A percentile compares a stretch with the other conserved stretches of the same genome.
Conservation (phyloP, 2,888 invertebrate genomes). For the Eucera pruinosa region DNA sequence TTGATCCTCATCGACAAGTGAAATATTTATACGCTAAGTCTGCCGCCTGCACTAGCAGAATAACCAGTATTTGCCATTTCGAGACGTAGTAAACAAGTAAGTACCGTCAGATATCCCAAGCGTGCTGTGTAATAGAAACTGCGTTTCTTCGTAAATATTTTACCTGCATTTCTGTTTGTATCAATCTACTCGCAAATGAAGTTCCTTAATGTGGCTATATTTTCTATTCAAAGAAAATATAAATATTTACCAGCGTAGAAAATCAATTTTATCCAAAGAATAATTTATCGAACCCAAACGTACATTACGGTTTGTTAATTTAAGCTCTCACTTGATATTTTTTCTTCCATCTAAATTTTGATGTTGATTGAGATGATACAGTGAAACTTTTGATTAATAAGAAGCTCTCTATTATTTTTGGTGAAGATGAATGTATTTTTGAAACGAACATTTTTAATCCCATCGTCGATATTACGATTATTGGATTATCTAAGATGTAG, state of each 20-base stretch:
- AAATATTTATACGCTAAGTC: constrained; percentile 44
- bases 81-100: constrained; percentile 41
- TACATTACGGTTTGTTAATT: not conserved
- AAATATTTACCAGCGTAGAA: not conserved
- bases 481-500: constrained; percentile 34
- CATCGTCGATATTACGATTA: constrained; percentile 20
- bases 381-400: not conserved
- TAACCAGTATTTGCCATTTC: constrained; percentile 30
- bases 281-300: not conserved
- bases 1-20: constrained; percentile 17
- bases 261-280: not conserved
- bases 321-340: not conserved
- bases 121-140: constrained; percentile 5
- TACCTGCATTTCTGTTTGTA: constrained; percentile 22
- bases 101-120: not conserved
- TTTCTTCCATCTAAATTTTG: too few species aligned
- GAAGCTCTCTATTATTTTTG: not conserved
- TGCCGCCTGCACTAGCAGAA: constrained; percentile 5
- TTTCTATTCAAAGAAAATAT: not conserved
- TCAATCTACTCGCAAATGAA: constrained; percentile 2
- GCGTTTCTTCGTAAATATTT: constrained; percentile 32
- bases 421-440: too few species aligned
- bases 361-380: not conserved
- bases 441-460: too few species aligned
- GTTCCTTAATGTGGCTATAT: too few species aligned